Evolutionary conservation across 2,797 vertebrate genomes (phyloP).

Genomic region (Malurus splendens): DNA sequence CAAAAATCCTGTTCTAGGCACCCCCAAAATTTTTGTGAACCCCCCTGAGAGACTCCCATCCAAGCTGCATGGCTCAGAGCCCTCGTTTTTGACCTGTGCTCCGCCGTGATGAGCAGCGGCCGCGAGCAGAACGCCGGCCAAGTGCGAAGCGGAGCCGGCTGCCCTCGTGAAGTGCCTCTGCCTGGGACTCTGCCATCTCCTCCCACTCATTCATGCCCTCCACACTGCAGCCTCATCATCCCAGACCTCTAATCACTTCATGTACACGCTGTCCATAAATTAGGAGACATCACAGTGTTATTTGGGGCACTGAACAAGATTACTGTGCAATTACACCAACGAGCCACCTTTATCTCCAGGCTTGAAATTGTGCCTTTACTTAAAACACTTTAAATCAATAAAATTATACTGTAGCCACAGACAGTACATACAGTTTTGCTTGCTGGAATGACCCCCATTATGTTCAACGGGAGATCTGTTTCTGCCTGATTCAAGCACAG

Average conservation of each 20-base stretch:
- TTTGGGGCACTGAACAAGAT: conserved; percentile 52
- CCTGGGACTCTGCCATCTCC: conserved; percentile 33
- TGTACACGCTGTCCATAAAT: conserved; percentile 34
- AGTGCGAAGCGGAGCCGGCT: neutral
- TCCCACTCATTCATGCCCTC: conserved; percentile 57
- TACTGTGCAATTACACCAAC: conserved; percentile 53
- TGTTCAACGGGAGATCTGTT: conserved; percentile 25
- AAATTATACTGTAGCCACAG: conserved; percentile 43
- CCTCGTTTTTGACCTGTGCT: neutral
- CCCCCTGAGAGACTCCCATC: neutral
- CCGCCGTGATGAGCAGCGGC: neutral
- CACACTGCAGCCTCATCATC: conserved; percentile 31
- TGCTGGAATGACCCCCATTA: conserved; percentile 51
- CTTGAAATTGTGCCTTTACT: conserved; percentile 47
- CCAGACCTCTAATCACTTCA: conserved; percentile 52
- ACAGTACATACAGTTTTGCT: conserved; percentile 60
- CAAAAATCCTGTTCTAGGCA: neutral
- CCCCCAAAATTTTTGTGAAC: neutral
- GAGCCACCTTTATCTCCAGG: conserved; percentile 46
- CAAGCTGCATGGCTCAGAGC: neutral
- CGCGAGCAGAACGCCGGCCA: neutral
- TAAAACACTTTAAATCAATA: conserved; percentile 59
- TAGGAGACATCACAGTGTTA: conserved; percentile 43
- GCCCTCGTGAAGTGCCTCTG: neutral
- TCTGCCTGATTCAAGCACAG: conserved; percentile 54